Conservation (phyloP, 2,888 invertebrate genomes). For the Germaria angustata region DNA sequence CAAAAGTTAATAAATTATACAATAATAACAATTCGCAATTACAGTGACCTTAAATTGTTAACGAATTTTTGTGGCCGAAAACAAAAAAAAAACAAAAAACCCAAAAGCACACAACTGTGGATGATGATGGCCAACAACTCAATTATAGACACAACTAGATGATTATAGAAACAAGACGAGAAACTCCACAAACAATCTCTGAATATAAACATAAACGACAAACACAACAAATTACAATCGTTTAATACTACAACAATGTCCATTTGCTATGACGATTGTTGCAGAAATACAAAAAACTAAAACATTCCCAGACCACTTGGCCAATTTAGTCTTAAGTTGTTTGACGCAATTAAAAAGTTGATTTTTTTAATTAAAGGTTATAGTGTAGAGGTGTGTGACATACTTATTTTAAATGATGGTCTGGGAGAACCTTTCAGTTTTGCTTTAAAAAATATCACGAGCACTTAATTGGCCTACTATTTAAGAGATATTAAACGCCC, state of each 20-base stretch:
- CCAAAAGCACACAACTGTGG: background rate
- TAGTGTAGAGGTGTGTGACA: constrained; percentile 8
- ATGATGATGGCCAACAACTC: constrained; percentile 27
- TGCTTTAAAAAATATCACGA: background rate
- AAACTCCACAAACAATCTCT: background rate
- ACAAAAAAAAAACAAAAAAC: background rate
- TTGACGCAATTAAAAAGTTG: constrained; percentile 15
- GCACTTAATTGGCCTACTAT: background rate
- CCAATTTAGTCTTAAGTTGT: background rate
- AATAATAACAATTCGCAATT: constrained; percentile 25
- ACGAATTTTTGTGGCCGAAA: constrained; percentile 21
- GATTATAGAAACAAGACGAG: background rate
- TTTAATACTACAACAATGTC: background rate
- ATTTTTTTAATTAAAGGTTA: constrained; percentile 18
- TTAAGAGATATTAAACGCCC: background rate
- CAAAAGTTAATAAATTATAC: background rate
- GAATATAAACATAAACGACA: background rate
- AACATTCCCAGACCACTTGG: constrained; percentile 11
- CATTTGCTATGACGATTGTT: background rate
- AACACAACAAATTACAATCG: constrained; percentile 2
- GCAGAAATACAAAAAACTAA: background rate
- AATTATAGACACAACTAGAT: constrained; percentile 31
- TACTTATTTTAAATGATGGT: background rate
- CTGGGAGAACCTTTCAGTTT: background rate
- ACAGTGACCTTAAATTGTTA: constrained; percentile 50